Base-by-base conservation (phyloP, 2,888 invertebrate species). In the Copidosoma aretas region DNA sequence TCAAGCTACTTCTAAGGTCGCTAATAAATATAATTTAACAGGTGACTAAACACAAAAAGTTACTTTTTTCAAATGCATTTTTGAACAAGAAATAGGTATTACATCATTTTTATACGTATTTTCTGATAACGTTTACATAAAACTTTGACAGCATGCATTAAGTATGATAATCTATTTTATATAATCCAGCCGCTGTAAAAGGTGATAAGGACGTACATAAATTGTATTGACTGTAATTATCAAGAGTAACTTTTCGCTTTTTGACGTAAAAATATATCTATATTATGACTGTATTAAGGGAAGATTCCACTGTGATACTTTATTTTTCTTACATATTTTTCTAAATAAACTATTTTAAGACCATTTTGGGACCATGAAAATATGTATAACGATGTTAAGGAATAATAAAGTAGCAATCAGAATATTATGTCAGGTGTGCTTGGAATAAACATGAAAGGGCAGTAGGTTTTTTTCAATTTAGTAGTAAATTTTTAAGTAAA, bases 1-100 rank as follows among this genome's bases (percentile, higher is more conserved):
- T 58, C 58, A 58, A 58, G 58, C 39, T 58, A 58, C 41, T 58
- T 19, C 58, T 58, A 39, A 58, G 19, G 58, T 58, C 39, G 58
- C 58, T 58, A 58, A n/a, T 17, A 58, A 19, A n/a, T 58, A 25
- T 41, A 15, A n/a, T 41, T 10, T 39, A 41, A 8, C 21, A 39
- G 1, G 21, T 58, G 21, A 41, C 43, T 39, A 41, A 58, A 52
- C 14, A 58, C 8, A 17, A 12, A 22, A 14, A 39, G 12, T 41
- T 39, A 58, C n/a, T 41, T 58, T 58, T 58, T 58, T 19, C 41
- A 58, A 58, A 22, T 14, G 24, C 19, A 58, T 58, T 17, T 19
- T n/a, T n/a, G 41, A 58, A 41, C 2, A 54, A 54, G 24, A 21
- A 15, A 15, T 54, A 54, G 12, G 54, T 10, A 24, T 24, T 54